Conservation (phyloP, 2,797 vertebrate genomes). For the Sebastes oblongus region DNA sequence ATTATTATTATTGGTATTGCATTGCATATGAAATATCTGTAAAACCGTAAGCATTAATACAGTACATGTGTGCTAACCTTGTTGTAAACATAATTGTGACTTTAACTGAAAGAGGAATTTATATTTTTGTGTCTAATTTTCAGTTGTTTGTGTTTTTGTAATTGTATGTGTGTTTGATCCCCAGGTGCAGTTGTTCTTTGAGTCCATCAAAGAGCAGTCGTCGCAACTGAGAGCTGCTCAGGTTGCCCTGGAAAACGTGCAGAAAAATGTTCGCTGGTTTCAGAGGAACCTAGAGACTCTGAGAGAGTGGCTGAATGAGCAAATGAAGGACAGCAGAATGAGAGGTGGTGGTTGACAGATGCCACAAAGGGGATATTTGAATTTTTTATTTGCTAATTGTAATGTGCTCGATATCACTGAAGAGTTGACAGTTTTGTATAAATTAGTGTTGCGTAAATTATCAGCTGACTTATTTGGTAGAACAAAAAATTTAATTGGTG, state of each 20-base stretch:
- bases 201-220: conserved; percentile 77
- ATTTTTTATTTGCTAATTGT: conserved; percentile 9
- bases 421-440: conserved; percentile 17
- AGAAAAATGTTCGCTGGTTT: conserved; percentile 82
- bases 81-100: not conserved
- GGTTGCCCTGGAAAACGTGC: conserved; percentile 78
- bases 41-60: not conserved
- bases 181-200: conserved; percentile 85
- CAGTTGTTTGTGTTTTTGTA: not conserved
- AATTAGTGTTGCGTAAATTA: conserved; percentile 13
- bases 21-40: not conserved
- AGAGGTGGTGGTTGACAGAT: not conserved
- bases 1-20: not conserved
- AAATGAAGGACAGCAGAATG: conserved; percentile 16
- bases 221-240: conserved; percentile 79
- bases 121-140: not conserved
- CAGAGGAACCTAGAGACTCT: conserved; percentile 79
- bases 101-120: not conserved
- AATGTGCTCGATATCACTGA: not conserved
- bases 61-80: not conserved
- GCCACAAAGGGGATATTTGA: not conserved
- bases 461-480: not conserved
- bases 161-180: conserved; percentile 23
- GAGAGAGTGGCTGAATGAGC: conserved; percentile 73
- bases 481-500: not conserved